A percentile compares a stretch with the other conserved stretches of the same genome.
Conservation (phyloP, 2,888 invertebrate species). For the Eupithecia centaureata region DNA sequence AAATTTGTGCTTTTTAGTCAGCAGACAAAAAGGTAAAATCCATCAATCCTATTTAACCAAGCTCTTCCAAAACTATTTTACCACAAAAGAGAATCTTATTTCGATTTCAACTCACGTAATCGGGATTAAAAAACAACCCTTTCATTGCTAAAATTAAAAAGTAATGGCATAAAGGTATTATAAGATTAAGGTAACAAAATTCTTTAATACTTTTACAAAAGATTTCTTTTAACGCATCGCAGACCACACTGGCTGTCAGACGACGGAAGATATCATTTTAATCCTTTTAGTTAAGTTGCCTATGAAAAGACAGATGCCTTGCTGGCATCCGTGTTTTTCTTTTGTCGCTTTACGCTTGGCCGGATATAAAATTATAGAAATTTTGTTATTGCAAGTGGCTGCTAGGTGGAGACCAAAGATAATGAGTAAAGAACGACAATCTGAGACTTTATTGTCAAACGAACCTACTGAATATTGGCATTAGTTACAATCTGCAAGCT, state of each 20-base stretch:
- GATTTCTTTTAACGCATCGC: constrained; percentile 76
- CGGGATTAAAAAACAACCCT: constrained; percentile 79
- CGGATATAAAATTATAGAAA: constrained; percentile 59
- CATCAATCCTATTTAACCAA: constrained; percentile 3
- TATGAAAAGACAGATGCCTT: constrained; percentile 81
- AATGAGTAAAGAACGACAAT: neutral
- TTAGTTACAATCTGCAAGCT: too few relatives aligned
- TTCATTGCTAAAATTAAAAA: constrained; percentile 81
- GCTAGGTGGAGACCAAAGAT: constrained; percentile 9
- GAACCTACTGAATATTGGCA: neutral
- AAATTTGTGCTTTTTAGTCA: neutral
- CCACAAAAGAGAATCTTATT: constrained; percentile 61
- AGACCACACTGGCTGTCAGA: constrained; percentile 81
- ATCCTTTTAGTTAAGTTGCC: constrained; percentile 84
- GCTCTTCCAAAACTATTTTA: constrained; percentile 3
- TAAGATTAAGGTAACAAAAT: constrained; percentile 80
- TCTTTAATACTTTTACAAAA: constrained; percentile 71
- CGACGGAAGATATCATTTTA: constrained; percentile 83
- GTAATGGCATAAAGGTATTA: constrained; percentile 82
- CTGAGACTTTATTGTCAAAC: neutral
- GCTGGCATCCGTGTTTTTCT: constrained; percentile 72
- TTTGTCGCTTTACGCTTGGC: constrained; percentile 70
- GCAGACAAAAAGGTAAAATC: constrained; percentile 9
- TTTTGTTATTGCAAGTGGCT: constrained; percentile 49
- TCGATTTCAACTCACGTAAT: constrained; percentile 69